Percentiles rank a stretch among this genome's conserved stretches.
These are phyloP conservation scores for Porites australiensis DNA, from an alignment of 64 coral and sea anemone species.

Conservation along the genomic window DNA sequence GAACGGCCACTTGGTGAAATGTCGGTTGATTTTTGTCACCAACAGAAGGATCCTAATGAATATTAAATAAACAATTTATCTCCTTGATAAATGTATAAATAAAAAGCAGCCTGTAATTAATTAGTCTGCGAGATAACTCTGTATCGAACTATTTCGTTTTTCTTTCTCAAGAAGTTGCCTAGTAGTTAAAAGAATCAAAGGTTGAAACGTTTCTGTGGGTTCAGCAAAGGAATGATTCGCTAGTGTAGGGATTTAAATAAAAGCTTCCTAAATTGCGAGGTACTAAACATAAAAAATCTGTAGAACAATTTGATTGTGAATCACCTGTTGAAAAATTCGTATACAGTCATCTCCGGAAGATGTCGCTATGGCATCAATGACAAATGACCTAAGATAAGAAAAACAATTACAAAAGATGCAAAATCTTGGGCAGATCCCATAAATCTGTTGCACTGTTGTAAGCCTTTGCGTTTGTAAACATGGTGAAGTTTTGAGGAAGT, in stretches of 20 bases:
- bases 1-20: conserved; percentile 65
- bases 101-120: neutral
- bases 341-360: conserved; percentile 88
- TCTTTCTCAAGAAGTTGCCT: too few relatives aligned
- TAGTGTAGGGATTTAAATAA: too few relatives aligned
- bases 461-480: too few relatives aligned
- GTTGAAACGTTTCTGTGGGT: too few relatives aligned
- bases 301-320: neutral
- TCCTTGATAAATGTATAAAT: neutral
- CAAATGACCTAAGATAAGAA: conserved; percentile 61
- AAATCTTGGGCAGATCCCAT: too few relatives aligned
- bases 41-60: conserved; percentile 43
- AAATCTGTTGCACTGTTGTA: too few relatives aligned
- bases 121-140: too few relatives aligned
- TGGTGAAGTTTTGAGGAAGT: too few relatives aligned
- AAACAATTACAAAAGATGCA: neutral
- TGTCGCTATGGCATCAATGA: conserved; percentile 71
- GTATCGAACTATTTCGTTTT: too few relatives aligned
- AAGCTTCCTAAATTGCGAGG: too few relatives aligned
- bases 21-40: conserved; percentile 80
- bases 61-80: neutral
- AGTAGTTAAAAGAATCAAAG: too few relatives aligned
- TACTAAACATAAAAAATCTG: neutral
- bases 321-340: conserved; percentile 85
- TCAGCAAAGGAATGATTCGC: too few relatives aligned